A percentile compares a stretch with the other conserved stretches of the same genome.
Conservation (phyloP, 2,113 vertebrate genomes). For the Datnioides undecimradiatus region DNA sequence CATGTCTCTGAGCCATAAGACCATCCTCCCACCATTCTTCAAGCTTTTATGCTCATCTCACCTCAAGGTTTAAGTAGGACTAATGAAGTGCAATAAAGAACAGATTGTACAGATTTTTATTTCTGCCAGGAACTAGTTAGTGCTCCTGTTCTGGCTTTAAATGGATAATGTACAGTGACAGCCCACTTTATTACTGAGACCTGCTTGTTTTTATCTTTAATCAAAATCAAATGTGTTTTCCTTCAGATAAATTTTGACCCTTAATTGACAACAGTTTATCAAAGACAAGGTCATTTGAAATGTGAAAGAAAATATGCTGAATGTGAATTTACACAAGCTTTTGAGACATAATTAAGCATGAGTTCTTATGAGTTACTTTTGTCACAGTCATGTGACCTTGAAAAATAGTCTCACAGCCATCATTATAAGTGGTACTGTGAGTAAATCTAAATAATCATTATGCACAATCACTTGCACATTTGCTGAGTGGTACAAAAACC, state of each 20-base stretch:
- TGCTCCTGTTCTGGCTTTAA: neutral
- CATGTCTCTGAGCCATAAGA: neutral
- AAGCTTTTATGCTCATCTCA: slow-evolving; percentile 6
- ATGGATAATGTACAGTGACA: neutral
- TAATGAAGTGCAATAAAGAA: slow-evolving; percentile 25
- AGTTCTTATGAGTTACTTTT: neutral
- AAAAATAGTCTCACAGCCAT: neutral
- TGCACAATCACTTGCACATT: neutral
- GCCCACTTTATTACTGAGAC: neutral
- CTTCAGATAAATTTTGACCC: neutral
- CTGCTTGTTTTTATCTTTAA: neutral
- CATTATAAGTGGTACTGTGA: neutral
- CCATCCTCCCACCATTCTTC: neutral
- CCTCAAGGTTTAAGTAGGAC: neutral
- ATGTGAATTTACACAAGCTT: neutral
- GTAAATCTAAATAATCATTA: slow-evolving; percentile 2
- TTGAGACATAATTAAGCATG: no score
- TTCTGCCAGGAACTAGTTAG: neutral
- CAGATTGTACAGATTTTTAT: slow-evolving; percentile 13
- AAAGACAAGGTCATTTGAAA: neutral
- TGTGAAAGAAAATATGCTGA: neutral
- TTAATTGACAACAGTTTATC: neutral
- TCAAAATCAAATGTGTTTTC: neutral
- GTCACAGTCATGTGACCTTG: neutral
- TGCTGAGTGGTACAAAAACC: neutral